Base-by-base conservation (phyloP, 2,797 vertebrate genomes). In the Vultur gryphus region DNA sequence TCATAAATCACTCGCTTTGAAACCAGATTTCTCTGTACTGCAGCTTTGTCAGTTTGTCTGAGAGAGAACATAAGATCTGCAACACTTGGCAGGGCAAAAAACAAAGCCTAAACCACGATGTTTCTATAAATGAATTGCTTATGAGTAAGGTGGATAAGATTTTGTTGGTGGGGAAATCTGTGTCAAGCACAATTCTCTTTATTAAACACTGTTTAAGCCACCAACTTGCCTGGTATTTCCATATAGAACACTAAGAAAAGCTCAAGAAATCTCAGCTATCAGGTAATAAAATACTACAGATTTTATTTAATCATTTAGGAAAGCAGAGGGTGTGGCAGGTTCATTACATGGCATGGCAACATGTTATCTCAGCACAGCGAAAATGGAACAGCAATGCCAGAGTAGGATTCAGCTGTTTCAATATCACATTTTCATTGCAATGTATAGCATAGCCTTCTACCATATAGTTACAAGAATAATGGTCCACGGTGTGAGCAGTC, bases 1-100 rank as follows among this genome's bases (percentile, higher is more conserved):
- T 90, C 90, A 55, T 95, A 91, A 96, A 97, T 96, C 95, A 85
- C 82, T 91, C 33, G 41, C 81, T 87, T 39, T 83, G 79, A 57
- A 96, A 95, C 90, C 87, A 24, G 89, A 39, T 96, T 96, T 86
- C 86, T 93, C 73, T 35, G 71, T 66, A 62, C 57, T 37, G 58
- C 84, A 83, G 77, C 82, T 94, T 85, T 92, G 91, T 93, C 77
- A 69, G 88, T 54, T 85, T 64, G 55, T 24, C 93, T 75, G 77
- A 48, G 90, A 89, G 82, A 78, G 41, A 94, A 48, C 14, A 2
- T n/a, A 6, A 58, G 78, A 81, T 54, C 90, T 33, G 89, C 46
- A 28, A 29, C 72, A 9, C 72, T 76, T 67, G 78, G 57, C 72
- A 16, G 65, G 39, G 89, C 24, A 35, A 72, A 89, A 78, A 86